A percentile compares a stretch with the other conserved stretches of the same genome.
Evolutionary conservation across 2,888 invertebrate species (phyloP).

Genomic region (Drosophila niveifrons): DNA sequence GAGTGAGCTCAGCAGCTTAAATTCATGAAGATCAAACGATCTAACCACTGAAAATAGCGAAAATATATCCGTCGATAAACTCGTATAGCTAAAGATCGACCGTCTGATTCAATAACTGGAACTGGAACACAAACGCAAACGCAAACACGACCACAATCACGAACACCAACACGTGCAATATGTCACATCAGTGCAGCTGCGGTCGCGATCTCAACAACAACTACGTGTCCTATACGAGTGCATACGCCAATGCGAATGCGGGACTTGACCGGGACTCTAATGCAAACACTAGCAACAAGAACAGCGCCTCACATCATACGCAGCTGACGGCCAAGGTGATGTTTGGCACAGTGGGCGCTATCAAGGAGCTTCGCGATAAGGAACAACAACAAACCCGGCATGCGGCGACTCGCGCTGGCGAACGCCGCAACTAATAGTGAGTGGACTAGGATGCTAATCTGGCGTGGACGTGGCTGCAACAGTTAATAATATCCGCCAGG

Average conservation of each 20-base stretch:
- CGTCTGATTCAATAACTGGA: constrained; percentile 29
- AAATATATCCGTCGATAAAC: constrained; percentile 6
- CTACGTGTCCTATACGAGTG: constrained; percentile 85
- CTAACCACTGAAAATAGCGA: neutral
- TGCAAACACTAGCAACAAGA: constrained; percentile 59
- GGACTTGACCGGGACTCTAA: constrained; percentile 83
- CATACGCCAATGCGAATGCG: constrained; percentile 84
- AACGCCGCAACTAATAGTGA: constrained; percentile 82
- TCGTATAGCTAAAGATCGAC: constrained; percentile 23
- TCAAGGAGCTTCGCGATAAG: constrained; percentile 90
- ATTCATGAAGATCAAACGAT: neutral
- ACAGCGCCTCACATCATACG: constrained; percentile 73
- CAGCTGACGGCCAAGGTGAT: constrained; percentile 91
- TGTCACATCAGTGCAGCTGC: constrained; percentile 86
- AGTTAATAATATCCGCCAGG: constrained; percentile 19
- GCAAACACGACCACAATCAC: neutral
- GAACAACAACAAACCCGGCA: constrained; percentile 89
- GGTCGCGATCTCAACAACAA: constrained; percentile 86
- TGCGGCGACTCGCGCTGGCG: constrained; percentile 84
- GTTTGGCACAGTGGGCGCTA: constrained; percentile 90
- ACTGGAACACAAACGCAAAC: constrained; percentile 20
- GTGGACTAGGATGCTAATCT: constrained; percentile 12
- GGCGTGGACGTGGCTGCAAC: constrained; percentile 17
- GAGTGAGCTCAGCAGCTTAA: neutral
- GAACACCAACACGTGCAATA: constrained; percentile 66